Evolutionary conservation across 2,113 vertebrate genomes (phyloP).

Genomic region (Sylvilagus bachmani): DNA sequence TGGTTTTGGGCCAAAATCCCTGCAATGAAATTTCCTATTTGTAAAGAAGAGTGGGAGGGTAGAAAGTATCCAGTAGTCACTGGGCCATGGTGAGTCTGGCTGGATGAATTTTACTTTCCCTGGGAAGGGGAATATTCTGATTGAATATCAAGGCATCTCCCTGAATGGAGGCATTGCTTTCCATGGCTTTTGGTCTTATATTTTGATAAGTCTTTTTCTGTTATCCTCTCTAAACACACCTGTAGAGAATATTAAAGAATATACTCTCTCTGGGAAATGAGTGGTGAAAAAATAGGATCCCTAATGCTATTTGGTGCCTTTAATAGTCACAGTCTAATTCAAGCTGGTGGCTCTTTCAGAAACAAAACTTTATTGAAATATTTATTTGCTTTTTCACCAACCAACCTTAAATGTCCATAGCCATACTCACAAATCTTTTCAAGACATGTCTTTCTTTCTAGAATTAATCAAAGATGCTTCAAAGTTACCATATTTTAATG

Average conservation of each 20-base stretch:
- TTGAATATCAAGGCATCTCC: not conserved
- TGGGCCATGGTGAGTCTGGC: not conserved
- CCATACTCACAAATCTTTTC: not conserved
- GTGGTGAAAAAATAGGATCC: not conserved
- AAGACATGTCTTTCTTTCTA: constrained; percentile 39
- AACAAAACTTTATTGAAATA: constrained; percentile 28
- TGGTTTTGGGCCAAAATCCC: not conserved
- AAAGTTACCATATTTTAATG: not conserved
- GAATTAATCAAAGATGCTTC: not conserved
- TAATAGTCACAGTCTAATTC: not conserved
- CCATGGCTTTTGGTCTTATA: not conserved
- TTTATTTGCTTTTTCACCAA: not conserved
- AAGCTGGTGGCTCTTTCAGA: not conserved
- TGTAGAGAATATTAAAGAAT: not conserved
- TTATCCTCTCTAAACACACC: not conserved
- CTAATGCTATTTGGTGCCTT: not conserved
- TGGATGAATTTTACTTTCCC: not conserved
- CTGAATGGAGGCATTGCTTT: not conserved
- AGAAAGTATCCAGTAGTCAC: not conserved
- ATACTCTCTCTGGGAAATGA: not conserved
- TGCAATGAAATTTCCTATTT: not conserved
- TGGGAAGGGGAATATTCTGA: not conserved
- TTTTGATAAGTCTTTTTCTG: not conserved
- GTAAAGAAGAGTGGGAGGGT: not conserved
- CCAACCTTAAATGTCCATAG: not conserved